Evolutionary conservation across 2,888 invertebrate genomes (phyloP), one percentile per base, ranked within the genome.

Genomic region (Cataglyphis livida): DNA sequence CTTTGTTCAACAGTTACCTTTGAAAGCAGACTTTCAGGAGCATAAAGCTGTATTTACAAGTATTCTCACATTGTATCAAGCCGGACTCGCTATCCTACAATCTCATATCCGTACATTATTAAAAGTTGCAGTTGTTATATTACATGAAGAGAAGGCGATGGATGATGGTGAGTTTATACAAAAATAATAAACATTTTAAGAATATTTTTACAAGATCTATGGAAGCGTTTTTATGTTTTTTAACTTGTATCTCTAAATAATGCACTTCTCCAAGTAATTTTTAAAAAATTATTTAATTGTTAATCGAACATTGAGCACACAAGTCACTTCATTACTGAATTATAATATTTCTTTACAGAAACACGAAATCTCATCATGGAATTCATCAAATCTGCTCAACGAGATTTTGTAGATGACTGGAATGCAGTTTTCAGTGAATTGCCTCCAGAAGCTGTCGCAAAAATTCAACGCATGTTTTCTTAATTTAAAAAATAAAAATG

Each of bases 21-120:
- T 98, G 70, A 96, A 96, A 84, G 96, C 97, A 93, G 98, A 98
- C 93, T 96, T 96, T 88, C 96, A 96, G 88, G 98, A 98, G 93
- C 97, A 97, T 91, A 95, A 96, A 74, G 96, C 97, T 9, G 96
- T 98, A 12, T 96, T 96, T 85, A 96, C 96, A 88, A 96, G 97
- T 90, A 95, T 98, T 86, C 95, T 95, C 73, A 94, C 95, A 15
- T 95, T 98, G 15, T 97, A 97, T 90, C 95, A 96, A 89, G 95
- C 96, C 86, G 96, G 96, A 3, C 96, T 96, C 91, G 95, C 95
- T 35, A 92, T 96, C 82, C 93, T 97, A 57, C 93, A 95, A 54
- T 93, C 95, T 15, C 95, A 96, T 89, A 93, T 97, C 65, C 94
- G 95, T 62, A 94, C 95, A 74, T 95, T 97, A 59, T 93, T 96